Evolutionary conservation across 2,797 vertebrate species (phyloP).

Genomic region (Erethizon dorsatum): DNA sequence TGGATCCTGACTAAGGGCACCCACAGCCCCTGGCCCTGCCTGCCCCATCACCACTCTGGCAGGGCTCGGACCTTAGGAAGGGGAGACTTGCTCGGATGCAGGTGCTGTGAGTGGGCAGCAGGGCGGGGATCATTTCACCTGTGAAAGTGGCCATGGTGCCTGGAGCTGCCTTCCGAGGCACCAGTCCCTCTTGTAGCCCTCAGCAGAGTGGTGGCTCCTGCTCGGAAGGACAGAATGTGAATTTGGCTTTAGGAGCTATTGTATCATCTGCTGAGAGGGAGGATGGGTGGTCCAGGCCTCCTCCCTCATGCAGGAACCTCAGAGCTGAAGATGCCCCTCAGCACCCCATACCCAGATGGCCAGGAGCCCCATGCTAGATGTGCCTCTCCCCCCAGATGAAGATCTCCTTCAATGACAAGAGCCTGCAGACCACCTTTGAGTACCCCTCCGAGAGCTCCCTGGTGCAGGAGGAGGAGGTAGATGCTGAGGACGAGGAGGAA

Average conservation of each 20-base stretch:
- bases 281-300: not conserved
- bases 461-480: conserved; percentile 93
- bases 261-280: not conserved
- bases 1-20: not conserved
- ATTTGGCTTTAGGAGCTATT: not conserved
- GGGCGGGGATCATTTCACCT: not conserved
- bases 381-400: conserved; percentile 92
- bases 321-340: not conserved
- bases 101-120: too few species aligned
- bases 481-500: conserved; percentile 87
- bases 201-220: not conserved
- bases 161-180: not conserved
- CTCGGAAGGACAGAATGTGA: not conserved
- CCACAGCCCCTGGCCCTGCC: not conserved
- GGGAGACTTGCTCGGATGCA: not conserved
- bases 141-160: not conserved
- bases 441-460: conserved; percentile 96
- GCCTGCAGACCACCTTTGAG: conserved; percentile 96
- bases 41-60: not conserved
- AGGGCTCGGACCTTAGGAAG: not conserved
- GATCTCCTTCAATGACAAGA: conserved; percentile 98
- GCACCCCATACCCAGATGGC: not conserved
- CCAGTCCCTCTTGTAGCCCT: accelerated
- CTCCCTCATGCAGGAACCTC: not conserved
- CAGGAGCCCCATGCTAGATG: not conserved